A percentile compares a stretch with the other conserved stretches of the same genome.
Evolutionary conservation across 2,888 invertebrate genomes (phyloP).

Genomic region (Clepsis dumicolana): DNA sequence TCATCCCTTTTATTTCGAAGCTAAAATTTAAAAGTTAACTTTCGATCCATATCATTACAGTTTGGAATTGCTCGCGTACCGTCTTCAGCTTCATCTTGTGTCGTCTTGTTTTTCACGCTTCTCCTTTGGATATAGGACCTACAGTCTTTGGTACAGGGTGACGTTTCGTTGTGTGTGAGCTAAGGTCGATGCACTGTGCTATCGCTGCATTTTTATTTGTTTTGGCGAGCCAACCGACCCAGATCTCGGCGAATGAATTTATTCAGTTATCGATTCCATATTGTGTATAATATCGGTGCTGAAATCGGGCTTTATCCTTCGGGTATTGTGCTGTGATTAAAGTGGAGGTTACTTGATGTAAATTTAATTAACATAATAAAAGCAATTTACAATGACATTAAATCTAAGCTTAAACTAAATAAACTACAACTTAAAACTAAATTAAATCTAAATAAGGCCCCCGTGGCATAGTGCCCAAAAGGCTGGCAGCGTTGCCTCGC

Average conservation of each 20-base stretch:
- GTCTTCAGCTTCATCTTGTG: slow-evolving; percentile 84
- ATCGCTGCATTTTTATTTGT: slow-evolving; percentile 85
- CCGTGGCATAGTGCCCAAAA: no score
- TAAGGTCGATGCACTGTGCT: slow-evolving; percentile 83
- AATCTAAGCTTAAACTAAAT: no score
- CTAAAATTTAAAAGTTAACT: slow-evolving; percentile 46
- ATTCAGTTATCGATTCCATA: slow-evolving; percentile 83
- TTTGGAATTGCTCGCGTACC: slow-evolving; percentile 60
- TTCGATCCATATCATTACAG: slow-evolving; percentile 53
- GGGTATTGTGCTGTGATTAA: slow-evolving; percentile 8
- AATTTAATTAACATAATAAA: no score
- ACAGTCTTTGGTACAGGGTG: slow-evolving; percentile 55
- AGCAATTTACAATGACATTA: no score
- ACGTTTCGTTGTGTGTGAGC: slow-evolving; percentile 54
- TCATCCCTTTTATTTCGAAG: slow-evolving; percentile 61
- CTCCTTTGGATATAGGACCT: slow-evolving; percentile 62
- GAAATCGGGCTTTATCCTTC: slow-evolving; percentile 53
- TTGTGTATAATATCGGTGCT: slow-evolving; percentile 77
- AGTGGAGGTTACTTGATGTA: slow-evolving; percentile 3
- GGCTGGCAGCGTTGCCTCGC: no score
- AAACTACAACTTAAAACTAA: no score
- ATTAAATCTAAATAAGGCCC: no score
- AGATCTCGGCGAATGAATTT: slow-evolving; percentile 83
- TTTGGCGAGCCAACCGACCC: slow-evolving; percentile 83
- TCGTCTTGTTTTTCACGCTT: slow-evolving; percentile 80